Base-by-base conservation (phyloP, 1,140 invertebrate species). In the Eurosta solidaginis region DNA sequence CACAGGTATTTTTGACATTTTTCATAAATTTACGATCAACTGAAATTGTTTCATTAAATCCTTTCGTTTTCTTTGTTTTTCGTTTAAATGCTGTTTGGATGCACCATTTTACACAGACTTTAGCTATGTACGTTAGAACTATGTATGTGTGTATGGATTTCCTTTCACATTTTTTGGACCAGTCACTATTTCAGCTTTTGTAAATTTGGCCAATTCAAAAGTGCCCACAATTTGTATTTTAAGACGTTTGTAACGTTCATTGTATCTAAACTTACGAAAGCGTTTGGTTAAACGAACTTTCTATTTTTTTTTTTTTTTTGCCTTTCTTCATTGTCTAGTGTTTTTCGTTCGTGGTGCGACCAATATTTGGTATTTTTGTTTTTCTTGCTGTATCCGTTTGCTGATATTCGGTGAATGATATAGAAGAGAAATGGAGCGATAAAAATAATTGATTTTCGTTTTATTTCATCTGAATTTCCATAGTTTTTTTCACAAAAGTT, bases 271-370 rank as follows among this genome's bases (percentile, higher is more conserved):
- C 59, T 68, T 68, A 68, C 29, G 33, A 68, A 68, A 68, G 59
- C 40, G 40, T n/a, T 68, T 68, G 33, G 59, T 29, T 68, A 68
- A 68, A 68, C 59, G 59, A 40, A 68, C 59, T 68, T 68, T 68
- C 59, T 68, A 29, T n/a, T n/a, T n/a, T n/a, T n/a, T n/a, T n/a
- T n/a, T n/a, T 68, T 68, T 47, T 68, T 68, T 36, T 36, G 59
- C n/a, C 59, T 68, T 68, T 68, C 59, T 68, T 33, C 9, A 1
- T n/a, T 17, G 6, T 47, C n/a, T 68, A 40, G 27, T 68, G 36
- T 36, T 40, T 36, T 40, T 40, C 22, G 17, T 68, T 20, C 40
- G 14, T 40, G 3, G 20, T 40, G 22, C 20, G 40, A 12, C 20
- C 36, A 59, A 40, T 68, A 68, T 29, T 22, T 68, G 36, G 27